A percentile compares a stretch with the other conserved stretches of the same genome.
phyloP scores from a whole-genome alignment of 1,140 invertebrate genomes.

The Ceratosolen solmsi region DNA sequence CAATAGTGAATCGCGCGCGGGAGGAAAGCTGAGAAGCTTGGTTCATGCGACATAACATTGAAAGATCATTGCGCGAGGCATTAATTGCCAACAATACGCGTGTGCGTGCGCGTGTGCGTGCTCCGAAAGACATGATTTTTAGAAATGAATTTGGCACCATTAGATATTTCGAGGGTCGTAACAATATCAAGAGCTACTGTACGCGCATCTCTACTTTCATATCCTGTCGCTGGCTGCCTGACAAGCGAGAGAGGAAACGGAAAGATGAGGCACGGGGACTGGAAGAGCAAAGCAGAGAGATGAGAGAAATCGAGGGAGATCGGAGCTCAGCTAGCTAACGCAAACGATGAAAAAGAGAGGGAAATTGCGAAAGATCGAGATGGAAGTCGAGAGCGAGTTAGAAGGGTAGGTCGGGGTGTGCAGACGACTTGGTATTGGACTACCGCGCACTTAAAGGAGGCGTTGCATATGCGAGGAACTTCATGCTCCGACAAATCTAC shows the following conservation, averaged over 20 bases:
- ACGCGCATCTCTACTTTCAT: slow-evolving; percentile 51
- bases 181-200: background rate
- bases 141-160: background rate
- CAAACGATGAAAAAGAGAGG: slow-evolving; percentile 16
- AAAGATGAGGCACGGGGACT: background rate
- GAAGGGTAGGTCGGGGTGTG: background rate
- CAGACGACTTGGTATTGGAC: slow-evolving; percentile 4
- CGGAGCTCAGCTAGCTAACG: background rate
- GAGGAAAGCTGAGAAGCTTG: background rate
- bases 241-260: slow-evolving; percentile 44
- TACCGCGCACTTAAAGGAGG: slow-evolving; percentile 24
- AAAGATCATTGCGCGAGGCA: background rate
- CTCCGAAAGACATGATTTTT: no score
- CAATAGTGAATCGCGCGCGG: background rate
- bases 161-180: slow-evolving; percentile 48
- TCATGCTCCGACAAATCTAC: slow-evolving; percentile 29
- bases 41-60: slow-evolving; percentile 10
- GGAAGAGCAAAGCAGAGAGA: background rate
- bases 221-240: slow-evolving; percentile 54
- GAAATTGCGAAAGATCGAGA: slow-evolving; percentile 33
- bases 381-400: background rate
- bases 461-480: background rate
- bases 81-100: no score
- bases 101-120: no score
- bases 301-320: background rate